A percentile compares a stretch with the other conserved stretches of the same genome.
Evolutionary conservation across 92 coral and sea anemone genomes (phyloP).

Genomic region (Parazoanthus atlanticus): DNA sequence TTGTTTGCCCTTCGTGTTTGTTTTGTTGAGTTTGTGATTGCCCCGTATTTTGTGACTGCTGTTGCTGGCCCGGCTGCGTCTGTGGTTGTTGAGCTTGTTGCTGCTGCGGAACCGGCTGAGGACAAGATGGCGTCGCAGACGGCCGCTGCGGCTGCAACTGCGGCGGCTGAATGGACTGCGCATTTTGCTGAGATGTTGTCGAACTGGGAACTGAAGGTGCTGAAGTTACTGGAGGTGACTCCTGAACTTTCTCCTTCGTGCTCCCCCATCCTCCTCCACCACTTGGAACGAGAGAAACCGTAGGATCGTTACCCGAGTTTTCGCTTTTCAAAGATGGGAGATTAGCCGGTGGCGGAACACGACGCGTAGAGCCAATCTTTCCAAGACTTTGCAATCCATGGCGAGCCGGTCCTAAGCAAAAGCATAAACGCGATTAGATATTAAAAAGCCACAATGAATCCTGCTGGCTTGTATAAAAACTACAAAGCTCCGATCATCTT

Average conservation of each 20-base stretch:
- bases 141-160: conserved; percentile 97
- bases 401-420: conserved; percentile 82
- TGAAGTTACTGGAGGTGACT: conserved; percentile 55
- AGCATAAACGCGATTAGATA: neutral
- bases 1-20: conserved; percentile 83
- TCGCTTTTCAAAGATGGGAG: conserved; percentile 99
- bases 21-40: conserved; percentile 81
- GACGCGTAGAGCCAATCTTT: conserved; percentile 98
- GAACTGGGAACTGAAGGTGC: conserved; percentile 68
- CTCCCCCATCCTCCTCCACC: conserved; percentile 99
- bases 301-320: conserved; percentile 99
- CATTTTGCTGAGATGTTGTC: conserved; percentile 76
- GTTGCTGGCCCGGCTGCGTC: conserved; percentile 65
- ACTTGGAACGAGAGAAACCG: conserved; percentile 98
- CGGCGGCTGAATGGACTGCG: conserved; percentile 89
- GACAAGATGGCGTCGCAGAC: conserved; percentile 84
- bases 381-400: conserved; percentile 99
- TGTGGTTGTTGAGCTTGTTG: conserved; percentile 61
- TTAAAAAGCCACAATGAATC: conserved; percentile 3
- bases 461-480: conserved; percentile 10
- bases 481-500: neutral
- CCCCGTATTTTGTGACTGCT: conserved; percentile 85
- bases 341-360: conserved; percentile 99
- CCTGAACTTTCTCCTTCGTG: conserved; percentile 86
- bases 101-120: conserved; percentile 64